Evolutionary conservation across 2,888 invertebrate species (phyloP), one percentile per base, ranked within the genome.

Genomic region (Agrochola circellaris): DNA sequence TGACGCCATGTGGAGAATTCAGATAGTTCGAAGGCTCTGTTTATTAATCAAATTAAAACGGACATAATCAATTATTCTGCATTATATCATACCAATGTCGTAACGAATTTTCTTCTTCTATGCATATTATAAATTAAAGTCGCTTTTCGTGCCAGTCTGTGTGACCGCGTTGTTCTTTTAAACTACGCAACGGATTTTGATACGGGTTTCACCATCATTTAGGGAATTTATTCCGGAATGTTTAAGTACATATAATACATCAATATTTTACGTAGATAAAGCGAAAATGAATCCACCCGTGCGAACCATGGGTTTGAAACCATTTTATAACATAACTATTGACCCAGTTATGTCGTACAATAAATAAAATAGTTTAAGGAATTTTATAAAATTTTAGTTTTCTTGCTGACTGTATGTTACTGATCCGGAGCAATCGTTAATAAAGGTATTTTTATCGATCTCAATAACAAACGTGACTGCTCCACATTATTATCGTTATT

Each of bases 391-490:
- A 2, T 23, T 58, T 65, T 23, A 20, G 0, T 61, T 82, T 23
- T 45, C 23, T 45, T 84, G 56, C 67, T 58, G 56, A 64, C 81
- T 62, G 61, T 69, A 60, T 54, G 38, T 34, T 51, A 58, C 11
- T 48, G 61, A 79, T 58, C 42, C 42, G 42, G 13, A 56, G 7
- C 26, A 65, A 51, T 82, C 13, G 9, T 30, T 65, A 38, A 51
- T 38, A 54, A 62, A 34, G 26, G 23, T 38, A 20, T 51, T 34
- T 56, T 34, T 64, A 72, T 65, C 80, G 69, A 68, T 68, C 58
- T 61, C 26, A 67, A 70, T 34, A 71, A 79, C 34, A 79, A 86
- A 83, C 84, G 73, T 83, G 84, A 67, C 45, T 78, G 77, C 38
- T 51, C 71, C 56, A 77, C 26, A 79, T 73, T 75, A 51, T 73